These are phyloP conservation scores for Alosa alosa DNA, from an alignment of 2,113 vertebrate species.

Conservation along the genomic window DNA sequence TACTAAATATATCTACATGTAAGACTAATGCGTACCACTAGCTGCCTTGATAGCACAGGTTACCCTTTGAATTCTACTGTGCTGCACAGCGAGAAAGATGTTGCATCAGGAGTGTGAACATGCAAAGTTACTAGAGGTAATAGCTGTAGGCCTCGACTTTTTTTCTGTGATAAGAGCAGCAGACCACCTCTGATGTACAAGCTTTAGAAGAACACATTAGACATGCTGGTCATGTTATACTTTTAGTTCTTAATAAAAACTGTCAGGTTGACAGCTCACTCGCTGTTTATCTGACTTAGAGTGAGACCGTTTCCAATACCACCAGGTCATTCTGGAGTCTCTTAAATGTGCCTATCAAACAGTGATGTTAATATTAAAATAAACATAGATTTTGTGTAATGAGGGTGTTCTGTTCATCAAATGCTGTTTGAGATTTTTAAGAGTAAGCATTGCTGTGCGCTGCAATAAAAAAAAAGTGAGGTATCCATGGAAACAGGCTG, in stretches of 20 bases:
- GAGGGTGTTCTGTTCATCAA: neutral
- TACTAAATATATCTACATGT: conserved; percentile 6
- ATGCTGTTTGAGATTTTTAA: neutral
- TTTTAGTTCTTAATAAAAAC: conserved; percentile 8
- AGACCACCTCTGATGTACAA: neutral
- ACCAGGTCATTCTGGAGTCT: neutral
- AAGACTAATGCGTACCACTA: conserved; percentile 2
- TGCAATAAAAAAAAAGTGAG: neutral
- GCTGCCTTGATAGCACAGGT: neutral
- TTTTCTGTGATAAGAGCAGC: neutral
- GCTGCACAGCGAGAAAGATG: neutral
- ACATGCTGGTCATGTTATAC: conserved; percentile 72
- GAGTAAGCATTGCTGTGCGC: neutral
- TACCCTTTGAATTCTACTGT: conserved; percentile 6
- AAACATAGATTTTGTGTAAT: neutral
- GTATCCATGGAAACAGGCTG: conserved; percentile 9
- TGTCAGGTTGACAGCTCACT: neutral
- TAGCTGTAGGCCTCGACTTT: neutral
- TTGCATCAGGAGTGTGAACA: neutral
- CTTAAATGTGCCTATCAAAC: neutral
- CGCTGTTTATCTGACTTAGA: neutral
- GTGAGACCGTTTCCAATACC: neutral
- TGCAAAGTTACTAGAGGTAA: neutral
- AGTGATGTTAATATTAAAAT: neutral
- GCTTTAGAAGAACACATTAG: conserved; percentile 30